These are phyloP conservation scores for Leptodactylus fallax DNA, from an alignment of 2,797 vertebrate species.

Conservation along the genomic window DNA sequence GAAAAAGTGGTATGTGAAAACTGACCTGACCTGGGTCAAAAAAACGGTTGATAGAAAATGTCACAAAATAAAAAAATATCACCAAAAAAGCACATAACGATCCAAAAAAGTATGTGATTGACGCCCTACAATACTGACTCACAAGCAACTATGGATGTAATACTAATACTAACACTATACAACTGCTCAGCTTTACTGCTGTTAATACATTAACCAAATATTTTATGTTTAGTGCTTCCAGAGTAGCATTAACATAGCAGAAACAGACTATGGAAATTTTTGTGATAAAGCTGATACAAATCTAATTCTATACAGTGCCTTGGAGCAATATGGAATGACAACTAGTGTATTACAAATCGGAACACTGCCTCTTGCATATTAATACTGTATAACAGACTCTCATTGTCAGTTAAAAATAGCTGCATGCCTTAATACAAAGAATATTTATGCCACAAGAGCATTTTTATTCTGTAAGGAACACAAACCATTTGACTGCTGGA, in stretches of 20 bases:
- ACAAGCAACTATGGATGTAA: not conserved
- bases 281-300: conserved; percentile 46
- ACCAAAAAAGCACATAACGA: not conserved
- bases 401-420: conserved; percentile 86
- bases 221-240: not conserved
- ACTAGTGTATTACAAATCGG: conserved; percentile 81
- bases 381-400: conserved; percentile 84
- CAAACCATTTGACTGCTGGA: not conserved
- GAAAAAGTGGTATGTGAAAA: too few relatives aligned
- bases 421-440: conserved; percentile 83
- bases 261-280: not conserved
- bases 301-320: conserved; percentile 71
- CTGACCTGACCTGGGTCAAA: too few relatives aligned
- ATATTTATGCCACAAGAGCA: conserved; percentile 72
- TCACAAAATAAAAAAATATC: too few relatives aligned
- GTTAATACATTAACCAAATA: not conserved
- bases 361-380: conserved; percentile 89
- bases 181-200: not conserved
- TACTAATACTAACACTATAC: not conserved
- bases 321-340: conserved; percentile 74
- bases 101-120: not conserved
- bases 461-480: conserved; percentile 55
- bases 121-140: not conserved
- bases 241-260: not conserved
- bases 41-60: not conserved